phyloP scores from a whole-genome alignment of 2,888 invertebrate species.

The Teinopalpus imperialis region DNA sequence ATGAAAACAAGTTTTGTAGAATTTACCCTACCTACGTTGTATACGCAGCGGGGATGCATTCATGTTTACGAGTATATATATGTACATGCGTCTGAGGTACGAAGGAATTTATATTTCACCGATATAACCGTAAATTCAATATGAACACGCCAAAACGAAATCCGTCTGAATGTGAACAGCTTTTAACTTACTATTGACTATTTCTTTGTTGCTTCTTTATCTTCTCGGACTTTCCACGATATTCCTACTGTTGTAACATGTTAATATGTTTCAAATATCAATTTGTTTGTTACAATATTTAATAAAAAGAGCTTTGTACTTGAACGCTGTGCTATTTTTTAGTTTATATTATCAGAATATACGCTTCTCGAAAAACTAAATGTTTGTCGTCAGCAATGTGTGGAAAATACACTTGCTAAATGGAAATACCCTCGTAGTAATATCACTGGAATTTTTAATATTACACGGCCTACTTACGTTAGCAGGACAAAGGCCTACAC shows the following conservation, averaged over 20 bases:
- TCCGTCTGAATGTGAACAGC: constrained; percentile 42
- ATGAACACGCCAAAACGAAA: constrained; percentile 45
- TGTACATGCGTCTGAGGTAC: too few relatives aligned
- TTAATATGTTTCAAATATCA: too few relatives aligned
- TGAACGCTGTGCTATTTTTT: constrained; percentile 8
- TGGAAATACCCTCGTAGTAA: constrained; percentile 19
- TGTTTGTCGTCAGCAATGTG: constrained; percentile 6
- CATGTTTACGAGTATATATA: too few relatives aligned
- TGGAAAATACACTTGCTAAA: constrained; percentile 18
- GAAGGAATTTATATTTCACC: constrained; percentile 25
- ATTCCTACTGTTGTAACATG: background rate
- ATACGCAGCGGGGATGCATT: too few relatives aligned
- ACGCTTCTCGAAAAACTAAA: constrained; percentile 6
- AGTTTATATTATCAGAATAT: constrained; percentile 12
- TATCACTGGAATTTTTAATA: constrained; percentile 27
- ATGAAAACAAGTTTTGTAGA: too few relatives aligned
- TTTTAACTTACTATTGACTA: constrained; percentile 36
- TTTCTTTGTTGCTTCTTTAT: constrained; percentile 33
- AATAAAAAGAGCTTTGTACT: background rate
- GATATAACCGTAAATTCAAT: constrained; percentile 49
- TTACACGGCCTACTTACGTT: constrained; percentile 23
- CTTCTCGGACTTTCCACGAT: background rate
- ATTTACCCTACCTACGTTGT: too few relatives aligned
- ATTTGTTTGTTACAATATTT: background rate
- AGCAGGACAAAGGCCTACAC: constrained; percentile 20